phyloP scores from a whole-genome alignment of 2,113 vertebrate genomes.

The Synchiropus splendidus region DNA sequence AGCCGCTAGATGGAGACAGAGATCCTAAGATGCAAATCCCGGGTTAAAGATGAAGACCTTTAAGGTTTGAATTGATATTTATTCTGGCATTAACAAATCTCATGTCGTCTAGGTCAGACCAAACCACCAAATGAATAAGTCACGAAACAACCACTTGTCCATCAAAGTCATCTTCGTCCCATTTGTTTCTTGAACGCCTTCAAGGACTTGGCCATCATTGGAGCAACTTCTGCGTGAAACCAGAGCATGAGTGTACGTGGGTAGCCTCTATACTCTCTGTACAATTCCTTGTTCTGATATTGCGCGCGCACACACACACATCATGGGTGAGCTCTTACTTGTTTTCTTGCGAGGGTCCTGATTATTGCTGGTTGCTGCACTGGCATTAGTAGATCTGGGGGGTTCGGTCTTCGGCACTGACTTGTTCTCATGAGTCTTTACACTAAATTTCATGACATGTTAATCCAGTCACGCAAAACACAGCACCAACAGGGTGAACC shows the following conservation, averaged over 20 bases:
- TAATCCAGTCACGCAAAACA: no score
- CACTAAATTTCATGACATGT: conserved; percentile 28
- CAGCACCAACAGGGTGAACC: no score
- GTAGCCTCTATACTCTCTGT: no score
- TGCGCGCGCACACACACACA: background rate
- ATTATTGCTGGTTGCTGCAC: conserved; percentile 31
- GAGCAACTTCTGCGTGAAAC: conserved; percentile 65
- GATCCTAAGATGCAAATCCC: no score
- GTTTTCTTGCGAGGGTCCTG: conserved; percentile 66
- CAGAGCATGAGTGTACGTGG: no score
- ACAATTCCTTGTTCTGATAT: no score
- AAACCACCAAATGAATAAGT: no score
- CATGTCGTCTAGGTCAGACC: no score
- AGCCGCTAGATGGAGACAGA: no score
- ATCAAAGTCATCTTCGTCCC: conserved; percentile 57
- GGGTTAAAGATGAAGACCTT: conserved; percentile 14
- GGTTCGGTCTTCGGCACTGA: conserved; percentile 37
- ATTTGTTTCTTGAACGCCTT: conserved; percentile 69
- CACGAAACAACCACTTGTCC: background rate
- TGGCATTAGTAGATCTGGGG: conserved; percentile 26
- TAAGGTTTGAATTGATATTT: background rate
- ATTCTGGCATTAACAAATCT: no score
- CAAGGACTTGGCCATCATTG: conserved; percentile 81
- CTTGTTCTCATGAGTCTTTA: conserved; percentile 44
- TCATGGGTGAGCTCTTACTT: conserved; percentile 59